Percentiles rank a stretch among this genome's conserved stretches.
phyloP scores from a whole-genome alignment of 1,140 invertebrate species.

The Apis dorsata region DNA sequence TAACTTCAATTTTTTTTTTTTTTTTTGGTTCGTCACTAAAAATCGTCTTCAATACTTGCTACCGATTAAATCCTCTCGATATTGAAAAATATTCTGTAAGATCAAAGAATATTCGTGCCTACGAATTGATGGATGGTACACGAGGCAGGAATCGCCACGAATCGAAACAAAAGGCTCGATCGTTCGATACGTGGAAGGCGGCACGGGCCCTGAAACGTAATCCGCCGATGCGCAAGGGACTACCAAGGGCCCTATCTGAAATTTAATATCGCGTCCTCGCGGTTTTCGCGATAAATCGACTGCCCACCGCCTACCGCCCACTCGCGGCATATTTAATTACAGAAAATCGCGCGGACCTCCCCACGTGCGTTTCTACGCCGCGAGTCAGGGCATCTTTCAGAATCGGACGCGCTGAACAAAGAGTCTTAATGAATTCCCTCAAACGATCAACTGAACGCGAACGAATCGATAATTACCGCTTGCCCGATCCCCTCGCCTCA shows the following conservation, averaged over 20 bases:
- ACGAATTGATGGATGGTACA: background rate
- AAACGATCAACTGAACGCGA: constrained; percentile 41
- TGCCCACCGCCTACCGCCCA: constrained; percentile 58
- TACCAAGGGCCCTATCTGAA: constrained; percentile 61
- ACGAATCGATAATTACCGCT: constrained; percentile 51
- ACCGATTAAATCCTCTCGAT: too few relatives aligned
- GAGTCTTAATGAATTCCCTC: constrained; percentile 52
- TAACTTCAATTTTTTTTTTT: too few relatives aligned
- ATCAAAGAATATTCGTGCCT: too few relatives aligned
- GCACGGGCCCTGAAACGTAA: constrained; percentile 62
- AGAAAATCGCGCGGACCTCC: constrained; percentile 60
- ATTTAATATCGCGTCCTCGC: constrained; percentile 67
- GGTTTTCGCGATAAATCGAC: constrained; percentile 64
- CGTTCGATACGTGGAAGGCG: background rate
- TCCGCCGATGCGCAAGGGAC: constrained; percentile 17
- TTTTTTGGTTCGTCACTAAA: too few relatives aligned
- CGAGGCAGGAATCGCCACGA: too few relatives aligned
- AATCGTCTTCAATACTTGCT: too few relatives aligned
- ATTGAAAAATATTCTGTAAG: too few relatives aligned
- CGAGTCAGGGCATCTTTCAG: constrained; percentile 23
- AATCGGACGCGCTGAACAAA: constrained; percentile 38
- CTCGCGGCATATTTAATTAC: constrained; percentile 65
- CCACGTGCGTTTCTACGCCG: constrained; percentile 4
- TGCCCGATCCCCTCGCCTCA: background rate
- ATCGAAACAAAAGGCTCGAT: constrained; percentile 15